Evolutionary conservation across 2,888 invertebrate genomes (phyloP), one percentile per base, ranked within the genome.

Genomic region (Heliconius ethilla): DNA sequence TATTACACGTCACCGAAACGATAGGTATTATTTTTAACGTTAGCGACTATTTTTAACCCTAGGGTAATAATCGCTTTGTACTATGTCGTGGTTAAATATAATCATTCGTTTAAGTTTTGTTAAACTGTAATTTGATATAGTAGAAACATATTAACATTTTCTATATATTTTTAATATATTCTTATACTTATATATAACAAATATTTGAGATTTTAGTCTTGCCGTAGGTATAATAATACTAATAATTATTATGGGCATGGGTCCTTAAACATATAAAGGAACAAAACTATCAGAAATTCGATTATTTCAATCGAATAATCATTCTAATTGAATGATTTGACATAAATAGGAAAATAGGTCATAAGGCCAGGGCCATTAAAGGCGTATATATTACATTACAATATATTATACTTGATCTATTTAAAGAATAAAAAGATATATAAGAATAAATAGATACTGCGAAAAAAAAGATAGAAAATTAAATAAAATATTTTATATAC

Each of bases 41-140:
- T 85, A 89, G 89, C 89, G 86, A 84, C 90, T 91, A 91, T 90
- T 90, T 90, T 86, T 91, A 91, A 84, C 84, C 86, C 86, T 86
- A 88, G 87, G 87, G 85, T 85, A 88, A 87, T 88, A 86, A 89
- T 90, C 88, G 88, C 84, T 88, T 87, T 86, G 86, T 86, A 86
- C 84, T 87, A 86, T 79, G 81, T 78, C 77, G 81, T 77, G 75
- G 82, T 82, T 81, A 82, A 81, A 82, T 82, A 80, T 82, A 80
- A 78, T 75, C 75, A 78, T 70, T 76, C 74, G 75, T 63, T 78
- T 77, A 75, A 40, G 65, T 77, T 79, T 63, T 77, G 66, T 62
- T 75, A 59, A 76, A 74, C 75, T 81, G 81, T 81, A 81, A 81
- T 77, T 78, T 70, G 80, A 81, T 78, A 81, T 51, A 55, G 40